Evolutionary conservation across 1,140 invertebrate genomes (phyloP), one percentile per base, ranked within the genome.

Genomic region (Calosoma granatense): DNA sequence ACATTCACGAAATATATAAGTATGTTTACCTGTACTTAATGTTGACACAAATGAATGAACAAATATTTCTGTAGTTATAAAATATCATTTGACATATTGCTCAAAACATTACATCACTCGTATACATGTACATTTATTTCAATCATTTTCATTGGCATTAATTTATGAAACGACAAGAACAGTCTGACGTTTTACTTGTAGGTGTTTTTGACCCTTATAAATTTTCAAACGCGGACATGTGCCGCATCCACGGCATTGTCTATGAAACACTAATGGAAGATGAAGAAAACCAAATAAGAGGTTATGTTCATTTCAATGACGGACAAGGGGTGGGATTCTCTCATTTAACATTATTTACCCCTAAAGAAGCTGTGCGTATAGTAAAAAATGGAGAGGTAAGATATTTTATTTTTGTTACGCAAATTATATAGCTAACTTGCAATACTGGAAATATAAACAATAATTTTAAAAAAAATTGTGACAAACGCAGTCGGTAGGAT

Each of bases 231-330:
- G 84, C 78, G 17, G 86, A 90, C 63, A 87, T 91, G 81, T 87
- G 87, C 66, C 80, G 85, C 53, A 80, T 88, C 0, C 86, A 89
- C 67, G 85, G 81, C 2, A 81, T 88, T 20, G 82, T 84, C 12
- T 90, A 89, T 65, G 89, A 92, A 66, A 81, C 84, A 1, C 62
- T 91, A 15, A 82, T 91, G 81, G 86, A 90, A 67, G 85, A 90
- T 63, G 88, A 92, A 67, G 83, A 89, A 59, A 84, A 79, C 65
- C 88, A 91, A 70, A 76, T 88, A 1, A 75, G 81, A 1, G 86
- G 86, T 3, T 81, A 82, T 57, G 83, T 87, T 0, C 85, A 88
- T 67, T 85, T 84, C 62, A 83, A 81, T 12, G 85, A 88, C 65
- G 85, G 84, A 2, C 75, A 75, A 51, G 85, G 85, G 2, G 84